Evolutionary conservation across 2,888 invertebrate species (phyloP), one percentile per base, ranked within the genome.

Genomic region (Eugnorisma glareosa): DNA sequence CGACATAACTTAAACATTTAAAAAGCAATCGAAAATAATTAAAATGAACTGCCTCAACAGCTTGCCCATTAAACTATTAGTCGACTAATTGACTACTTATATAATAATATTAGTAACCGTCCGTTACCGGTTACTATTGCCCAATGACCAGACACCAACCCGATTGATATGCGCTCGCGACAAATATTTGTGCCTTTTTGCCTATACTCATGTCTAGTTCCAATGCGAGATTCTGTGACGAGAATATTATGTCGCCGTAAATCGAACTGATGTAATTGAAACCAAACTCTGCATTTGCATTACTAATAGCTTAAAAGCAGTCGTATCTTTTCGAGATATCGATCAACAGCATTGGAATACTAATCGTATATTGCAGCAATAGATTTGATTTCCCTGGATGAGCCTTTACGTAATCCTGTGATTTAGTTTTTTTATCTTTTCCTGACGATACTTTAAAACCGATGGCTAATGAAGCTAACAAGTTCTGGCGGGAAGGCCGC

Each of bases 1-100:
- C 13, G 70, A n/a, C 70, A 75, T 70, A 73, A 78, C 35, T 69
- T 67, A 69, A 73, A 74, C 54, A 75, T 78, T 82, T 76, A 77
- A 84, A 81, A 81, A 67, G 54, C 64, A 72, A 85, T 83, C 43
- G 67, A 79, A 45, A 63, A 77, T 80, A 76, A 86, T 87, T 85
- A 69, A 75, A 75, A 85, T 64, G 67, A 64, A 77, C 69, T 74
- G 63, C 76, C 31, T 75, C 66, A 67, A 77, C 73, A 63, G 70
- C 45, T 72, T 59, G 74, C 43, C 75, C 67, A 78, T 77, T 77
- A 77, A n/a, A 71, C 45, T 73, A 86, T 86, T 86, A 80, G 77
- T 72, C 4, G 61, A 85, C 79, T 79, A 83, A 86, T 81, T 77
- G 68, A 51, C 77, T 76, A 57, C 54, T 81, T 73, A 85, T 77